Evolutionary conservation across 2,888 invertebrate genomes (phyloP).

Genomic region (Lysandra coridon): DNA sequence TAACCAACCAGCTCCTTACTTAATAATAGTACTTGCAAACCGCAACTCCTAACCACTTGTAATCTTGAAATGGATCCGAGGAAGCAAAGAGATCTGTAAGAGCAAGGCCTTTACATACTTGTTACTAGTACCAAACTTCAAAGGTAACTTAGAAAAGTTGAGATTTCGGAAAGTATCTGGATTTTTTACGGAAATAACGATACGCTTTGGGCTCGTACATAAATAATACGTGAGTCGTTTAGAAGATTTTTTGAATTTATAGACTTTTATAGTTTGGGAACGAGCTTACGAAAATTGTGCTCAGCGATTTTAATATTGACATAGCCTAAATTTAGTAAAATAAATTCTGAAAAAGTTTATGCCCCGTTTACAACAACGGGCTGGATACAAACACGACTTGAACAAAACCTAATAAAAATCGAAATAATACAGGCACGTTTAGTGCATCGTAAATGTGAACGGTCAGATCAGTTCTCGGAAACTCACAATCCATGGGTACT

Average conservation of each 20-base stretch:
- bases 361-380: background rate
- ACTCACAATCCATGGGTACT: conserved; percentile 45
- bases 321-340: too few relatives aligned
- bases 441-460: background rate
- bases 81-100: conserved; percentile 29
- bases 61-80: conserved; percentile 20
- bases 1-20: background rate
- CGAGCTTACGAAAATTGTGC: too few relatives aligned
- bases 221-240: too few relatives aligned
- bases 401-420: conserved; percentile 20
- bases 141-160: too few relatives aligned
- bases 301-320: too few relatives aligned
- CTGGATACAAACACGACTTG: background rate
- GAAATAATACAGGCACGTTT: background rate
- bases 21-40: conserved; percentile 16
- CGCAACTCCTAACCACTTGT: conserved; percentile 13
- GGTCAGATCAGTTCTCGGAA: conserved; percentile 10
- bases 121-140: background rate
- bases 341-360: background rate
- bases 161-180: too few relatives aligned
- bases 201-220: too few relatives aligned
- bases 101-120: conserved; percentile 43
- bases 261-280: too few relatives aligned
- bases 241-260: too few relatives aligned
- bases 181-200: too few relatives aligned